Evolutionary conservation across 2,888 invertebrate species (phyloP), one percentile per base, ranked within the genome.

Genomic region (Morpho achilles): DNA sequence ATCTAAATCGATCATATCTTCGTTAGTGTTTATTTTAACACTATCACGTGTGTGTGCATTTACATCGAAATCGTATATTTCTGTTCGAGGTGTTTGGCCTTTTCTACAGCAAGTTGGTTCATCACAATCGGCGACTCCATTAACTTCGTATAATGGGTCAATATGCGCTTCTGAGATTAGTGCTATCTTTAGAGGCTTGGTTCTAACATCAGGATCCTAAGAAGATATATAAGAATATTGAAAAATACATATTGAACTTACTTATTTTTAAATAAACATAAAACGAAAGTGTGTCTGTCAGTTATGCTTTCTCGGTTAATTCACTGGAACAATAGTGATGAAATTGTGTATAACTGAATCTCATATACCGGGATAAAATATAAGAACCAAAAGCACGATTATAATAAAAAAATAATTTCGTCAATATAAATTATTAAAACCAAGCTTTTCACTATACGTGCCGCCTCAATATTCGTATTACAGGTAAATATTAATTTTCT

Each of bases 151-250:
- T 2, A 92, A 74, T 0, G 94, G 94, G 79, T 97, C 97, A 53
- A 94, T 92, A 74, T 97, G 97, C 40, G 96, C 92, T 73, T 98
- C 96, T 0, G 95, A 93, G 54, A 96, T 72, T 48, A 96, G 94
- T 1, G 94, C 88, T n/a, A 96, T 78, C 66, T 84, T 91, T 0
- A 92, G 69, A 7, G 84, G 87, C 5, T 64, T 67, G 1, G 67
- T 65, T 47, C 76, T 70, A 4, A n/a, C 56, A 2, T 61, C 49
- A 3, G 70, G 68, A 0, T 52, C 57, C 86, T 84, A 8, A 10
- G 8, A 16, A 5, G 8, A 7, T 10, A 10, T 16, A 8, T 45
- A 16, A 4, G 44, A 43, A 23, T 23, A 22, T 47, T 46, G 32
- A 32, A 32, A 32, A 32, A 5, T 32, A 3, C 4, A 32, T 32